Base-by-base conservation (phyloP, 2,888 invertebrate species). In the Linyphia triangularis region DNA sequence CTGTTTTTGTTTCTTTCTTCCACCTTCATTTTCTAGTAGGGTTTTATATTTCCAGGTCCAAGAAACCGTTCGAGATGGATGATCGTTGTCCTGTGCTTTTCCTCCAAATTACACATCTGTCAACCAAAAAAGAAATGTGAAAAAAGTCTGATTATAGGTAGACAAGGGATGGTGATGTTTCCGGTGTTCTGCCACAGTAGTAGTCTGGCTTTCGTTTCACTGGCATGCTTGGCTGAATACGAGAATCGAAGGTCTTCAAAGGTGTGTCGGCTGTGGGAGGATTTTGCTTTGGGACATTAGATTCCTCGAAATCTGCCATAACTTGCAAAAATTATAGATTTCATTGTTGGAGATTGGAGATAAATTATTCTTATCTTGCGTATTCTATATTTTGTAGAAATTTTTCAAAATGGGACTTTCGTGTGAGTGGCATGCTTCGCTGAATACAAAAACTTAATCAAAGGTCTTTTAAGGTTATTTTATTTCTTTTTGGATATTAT, bases 111-210 rank as follows among this genome's bases (percentile, higher is more conserved):
- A 85, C 40, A 85, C n/a, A 67, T 61, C 84, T 84, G 75, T 84
- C 84, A 84, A 10, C 33, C 1, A 69, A 81, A 73, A 51, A 70
- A 65, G n/a, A 63, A 37, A 65, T 22, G 57, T 19, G 30, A 77
- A 77, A 79, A 75, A 75, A 33, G 65, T 65, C 57, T 85, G 84
- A 85, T 85, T 77, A 75, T 77, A 77, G 84, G 84, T 77, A 85
- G 83, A 65, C 73, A 51, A 24, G 43, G 72, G 61, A n/a, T n/a
- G 24, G 57, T 75, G 67, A 28, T 75, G 84, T 85, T 85, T 85
- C 84, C 84, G 84, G 84, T 85, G 75, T 85, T 67, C 33, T 69
- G 33, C 59, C 28, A 33, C 19, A 30, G 75, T 65, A 75, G 63
- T 73, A 57, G 75, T 84, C 65, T 51, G 24, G 65, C 22, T 75